A percentile compares a stretch with the other conserved stretches of the same genome.
Conservation (phyloP, 2,113 vertebrate genomes). For the Vidua chalybeata region DNA sequence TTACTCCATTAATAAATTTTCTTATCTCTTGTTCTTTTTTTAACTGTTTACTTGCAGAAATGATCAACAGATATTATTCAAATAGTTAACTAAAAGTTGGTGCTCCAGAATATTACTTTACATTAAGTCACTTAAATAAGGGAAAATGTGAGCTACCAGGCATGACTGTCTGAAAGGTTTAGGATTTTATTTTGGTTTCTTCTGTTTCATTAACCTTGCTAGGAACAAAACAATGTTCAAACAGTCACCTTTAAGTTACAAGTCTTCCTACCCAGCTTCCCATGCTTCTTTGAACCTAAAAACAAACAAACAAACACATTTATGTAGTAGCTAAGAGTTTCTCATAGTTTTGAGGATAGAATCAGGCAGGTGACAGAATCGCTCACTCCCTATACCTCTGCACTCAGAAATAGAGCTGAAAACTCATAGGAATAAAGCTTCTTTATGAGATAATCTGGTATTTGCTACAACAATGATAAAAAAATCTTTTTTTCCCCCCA, state of each 20-base stretch:
- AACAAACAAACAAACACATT: neutral
- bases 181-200: neutral
- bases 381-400: neutral
- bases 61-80: neutral
- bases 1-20: neutral
- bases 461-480: neutral
- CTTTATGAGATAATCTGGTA: neutral
- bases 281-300: conserved; percentile 29
- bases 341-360: neutral
- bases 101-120: neutral
- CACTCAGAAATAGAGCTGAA: neutral
- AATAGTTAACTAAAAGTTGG: neutral
- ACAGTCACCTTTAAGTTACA: neutral
- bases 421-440: neutral
- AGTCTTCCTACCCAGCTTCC: conserved; percentile 20
- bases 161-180: neutral
- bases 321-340: conserved; percentile 13
- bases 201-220: neutral
- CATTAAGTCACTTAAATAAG: neutral
- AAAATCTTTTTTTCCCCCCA: neutral
- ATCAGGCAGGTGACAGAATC: neutral
- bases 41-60: neutral
- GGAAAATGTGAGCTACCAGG: neutral
- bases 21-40: neutral
- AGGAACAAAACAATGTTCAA: neutral